phyloP scores from a whole-genome alignment of 2,888 invertebrate species.

The Sicus ferrugineus region DNA sequence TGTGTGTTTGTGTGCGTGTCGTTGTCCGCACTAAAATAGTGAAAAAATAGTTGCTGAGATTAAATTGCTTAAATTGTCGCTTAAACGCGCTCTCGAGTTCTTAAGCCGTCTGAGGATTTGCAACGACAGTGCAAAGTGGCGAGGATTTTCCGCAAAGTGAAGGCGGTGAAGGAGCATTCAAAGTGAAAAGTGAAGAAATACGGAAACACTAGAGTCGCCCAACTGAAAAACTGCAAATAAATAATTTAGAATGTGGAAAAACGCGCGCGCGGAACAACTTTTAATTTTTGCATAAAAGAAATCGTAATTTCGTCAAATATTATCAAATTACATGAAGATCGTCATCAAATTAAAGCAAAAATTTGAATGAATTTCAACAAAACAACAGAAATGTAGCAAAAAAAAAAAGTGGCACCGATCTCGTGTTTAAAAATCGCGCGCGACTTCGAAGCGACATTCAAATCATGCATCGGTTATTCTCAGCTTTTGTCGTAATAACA shows the following conservation, averaged over 20 bases:
- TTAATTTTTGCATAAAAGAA: no score
- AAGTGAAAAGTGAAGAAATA: not conserved
- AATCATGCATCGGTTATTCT: not conserved
- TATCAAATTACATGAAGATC: no score
- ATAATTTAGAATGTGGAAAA: no score
- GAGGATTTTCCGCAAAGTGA: not conserved
- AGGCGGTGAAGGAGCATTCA: not conserved
- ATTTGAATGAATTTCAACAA: not conserved
- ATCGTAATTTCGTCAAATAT: no score
- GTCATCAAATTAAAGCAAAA: no score
- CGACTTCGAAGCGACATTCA: not conserved
- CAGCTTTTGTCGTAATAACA: not conserved
- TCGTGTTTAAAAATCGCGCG: not conserved
- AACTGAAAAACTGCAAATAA: no score
- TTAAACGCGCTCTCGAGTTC: not conserved
- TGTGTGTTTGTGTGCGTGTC: slow-evolving; percentile 1
- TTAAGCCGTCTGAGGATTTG: not conserved
- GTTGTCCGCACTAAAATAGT: not conserved
- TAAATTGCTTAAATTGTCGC: slow-evolving; percentile 1
- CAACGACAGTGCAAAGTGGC: not conserved
- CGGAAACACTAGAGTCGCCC: no score
- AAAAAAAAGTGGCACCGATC: no score
- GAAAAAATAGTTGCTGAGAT: not conserved
- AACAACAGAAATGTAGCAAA: not conserved
- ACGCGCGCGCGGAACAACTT: no score